Evolutionary conservation across 1,140 invertebrate genomes (phyloP).

Genomic region (Hetaerina americana): DNA sequence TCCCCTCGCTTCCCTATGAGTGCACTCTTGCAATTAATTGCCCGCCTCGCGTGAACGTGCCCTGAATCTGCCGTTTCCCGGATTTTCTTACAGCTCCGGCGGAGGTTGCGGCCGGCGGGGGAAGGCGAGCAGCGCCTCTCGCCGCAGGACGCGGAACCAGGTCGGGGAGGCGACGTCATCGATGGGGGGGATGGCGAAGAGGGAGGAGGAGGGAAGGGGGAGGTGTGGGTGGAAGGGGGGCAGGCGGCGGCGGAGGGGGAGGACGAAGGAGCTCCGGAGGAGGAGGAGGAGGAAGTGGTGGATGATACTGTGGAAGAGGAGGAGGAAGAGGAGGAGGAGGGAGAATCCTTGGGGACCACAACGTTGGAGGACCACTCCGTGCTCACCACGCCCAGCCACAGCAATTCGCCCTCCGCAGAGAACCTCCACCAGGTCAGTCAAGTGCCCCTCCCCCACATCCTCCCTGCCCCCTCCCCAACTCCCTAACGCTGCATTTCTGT

Average conservation of each 20-base stretch:
- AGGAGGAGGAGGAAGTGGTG: background rate
- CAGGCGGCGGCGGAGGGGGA: background rate
- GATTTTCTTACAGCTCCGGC: no score
- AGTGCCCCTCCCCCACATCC: background rate
- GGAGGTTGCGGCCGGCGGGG: no score
- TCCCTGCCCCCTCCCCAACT: background rate
- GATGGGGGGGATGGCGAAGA: background rate
- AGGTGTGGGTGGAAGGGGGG: background rate
- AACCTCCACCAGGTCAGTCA: background rate
- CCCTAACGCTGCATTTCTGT: no score
- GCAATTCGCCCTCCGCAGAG: background rate
- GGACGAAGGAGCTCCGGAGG: background rate
- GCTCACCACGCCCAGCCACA: background rate
- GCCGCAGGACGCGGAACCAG: no score
- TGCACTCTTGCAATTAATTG: no score
- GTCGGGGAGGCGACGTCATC: no score
- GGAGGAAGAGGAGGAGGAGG: background rate
- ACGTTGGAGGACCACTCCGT: background rate
- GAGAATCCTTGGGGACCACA: background rate
- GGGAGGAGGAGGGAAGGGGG: background rate
- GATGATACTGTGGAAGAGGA: background rate
- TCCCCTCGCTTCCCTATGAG: no score
- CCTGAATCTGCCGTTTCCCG: no score
- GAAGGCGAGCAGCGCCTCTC: no score
- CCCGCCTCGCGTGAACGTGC: no score